These are phyloP conservation scores for Scaeva pyrastri DNA, from an alignment of 2,888 invertebrate genomes.

Conservation along the genomic window DNA sequence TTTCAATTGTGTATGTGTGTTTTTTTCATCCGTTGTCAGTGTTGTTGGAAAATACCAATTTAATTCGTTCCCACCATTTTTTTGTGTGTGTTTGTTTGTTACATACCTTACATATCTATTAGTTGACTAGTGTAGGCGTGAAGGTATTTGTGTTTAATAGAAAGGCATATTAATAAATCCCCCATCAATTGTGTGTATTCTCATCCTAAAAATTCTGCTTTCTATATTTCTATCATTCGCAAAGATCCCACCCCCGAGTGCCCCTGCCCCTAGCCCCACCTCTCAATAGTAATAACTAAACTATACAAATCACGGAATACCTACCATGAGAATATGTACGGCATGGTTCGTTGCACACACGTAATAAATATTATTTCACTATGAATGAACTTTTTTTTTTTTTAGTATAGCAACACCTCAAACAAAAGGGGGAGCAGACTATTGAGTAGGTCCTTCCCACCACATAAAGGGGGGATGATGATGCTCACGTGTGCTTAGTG, in stretches of 20 bases:
- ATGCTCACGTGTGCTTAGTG: conserved; percentile 10
- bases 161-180: conserved; percentile 63
- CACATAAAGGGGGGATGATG: neutral
- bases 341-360: conserved; percentile 40
- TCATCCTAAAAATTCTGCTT: neutral
- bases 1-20: neutral
- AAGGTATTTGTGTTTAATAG: neutral
- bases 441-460: no score
- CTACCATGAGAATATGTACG: conserved; percentile 4
- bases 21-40: neutral
- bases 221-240: neutral
- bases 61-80: conserved; percentile 22
- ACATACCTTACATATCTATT: neutral
- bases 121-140: neutral
- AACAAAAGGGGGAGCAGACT: neutral
- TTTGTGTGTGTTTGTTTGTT: no score
- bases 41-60: conserved; percentile 54
- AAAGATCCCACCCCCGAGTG: neutral
- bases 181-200: conserved; percentile 45
- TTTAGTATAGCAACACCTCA: conserved; percentile 19
- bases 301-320: conserved; percentile 53
- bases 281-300: conserved; percentile 21
- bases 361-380: conserved; percentile 65
- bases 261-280: neutral
- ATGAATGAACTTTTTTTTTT: conserved; percentile 28